Conservation (phyloP, 2,888 invertebrate genomes). For the Ophioninae sp. region DNA sequence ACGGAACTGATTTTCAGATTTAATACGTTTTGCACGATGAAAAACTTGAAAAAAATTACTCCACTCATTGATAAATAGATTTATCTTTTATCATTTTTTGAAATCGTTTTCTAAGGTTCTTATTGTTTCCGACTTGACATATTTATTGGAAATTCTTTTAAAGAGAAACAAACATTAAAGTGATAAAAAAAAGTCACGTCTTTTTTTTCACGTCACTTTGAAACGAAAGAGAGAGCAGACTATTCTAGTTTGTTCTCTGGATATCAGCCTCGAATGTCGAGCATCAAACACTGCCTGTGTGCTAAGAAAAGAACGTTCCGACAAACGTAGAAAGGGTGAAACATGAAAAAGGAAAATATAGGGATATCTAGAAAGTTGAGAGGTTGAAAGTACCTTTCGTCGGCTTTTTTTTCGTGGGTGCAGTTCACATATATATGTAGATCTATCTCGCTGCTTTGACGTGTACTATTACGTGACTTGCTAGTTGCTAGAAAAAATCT, state of each 20-base stretch:
- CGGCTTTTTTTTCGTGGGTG: constrained; percentile 12
- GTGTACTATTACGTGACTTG: constrained; percentile 9
- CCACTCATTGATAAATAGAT: too few species aligned
- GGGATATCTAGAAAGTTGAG: constrained; percentile 33
- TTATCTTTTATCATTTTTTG: background rate
- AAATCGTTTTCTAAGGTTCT: background rate
- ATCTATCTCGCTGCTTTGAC: constrained; percentile 1
- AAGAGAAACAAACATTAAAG: background rate
- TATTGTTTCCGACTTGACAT: background rate
- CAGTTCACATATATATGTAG: background rate
- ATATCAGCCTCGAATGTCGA: constrained; percentile 1
- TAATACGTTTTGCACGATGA: background rate
- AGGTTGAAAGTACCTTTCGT: constrained; percentile 9
- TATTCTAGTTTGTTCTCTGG: background rate
- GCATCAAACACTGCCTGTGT: constrained; percentile 10
- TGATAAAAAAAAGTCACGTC: background rate
- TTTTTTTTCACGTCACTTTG: background rate
- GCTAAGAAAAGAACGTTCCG: background rate
- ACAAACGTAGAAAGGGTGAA: background rate
- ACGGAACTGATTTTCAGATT: background rate
- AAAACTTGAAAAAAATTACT: too few species aligned
- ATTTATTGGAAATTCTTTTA: background rate
- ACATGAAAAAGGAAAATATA: constrained; percentile 25
- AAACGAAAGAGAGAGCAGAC: background rate
- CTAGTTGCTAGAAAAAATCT: background rate